Percentiles rank a stretch among this genome's conserved stretches.
Evolutionary conservation across 2,888 invertebrate species (phyloP).

Genomic region (Aquatica leii): DNA sequence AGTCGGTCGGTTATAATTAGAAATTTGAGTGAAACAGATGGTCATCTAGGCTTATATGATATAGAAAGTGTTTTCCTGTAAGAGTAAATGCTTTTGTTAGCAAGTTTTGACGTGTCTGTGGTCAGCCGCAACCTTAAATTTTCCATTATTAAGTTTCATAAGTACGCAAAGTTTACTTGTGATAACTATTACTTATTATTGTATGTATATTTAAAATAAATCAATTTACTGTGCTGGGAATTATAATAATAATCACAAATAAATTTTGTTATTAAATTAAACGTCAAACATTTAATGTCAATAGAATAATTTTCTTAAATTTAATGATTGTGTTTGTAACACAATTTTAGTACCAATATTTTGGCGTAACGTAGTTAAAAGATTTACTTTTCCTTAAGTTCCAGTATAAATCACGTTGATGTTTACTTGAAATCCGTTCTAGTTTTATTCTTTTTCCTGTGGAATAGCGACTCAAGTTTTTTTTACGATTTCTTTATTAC

Average conservation of each 20-base stretch:
- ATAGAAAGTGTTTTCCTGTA: constrained; percentile 20
- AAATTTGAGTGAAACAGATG: constrained; percentile 22
- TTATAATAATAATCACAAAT: no score
- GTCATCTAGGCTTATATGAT: constrained; percentile 24
- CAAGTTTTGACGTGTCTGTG: constrained; percentile 31
- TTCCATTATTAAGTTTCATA: constrained; percentile 32
- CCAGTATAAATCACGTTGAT: constrained; percentile 16
- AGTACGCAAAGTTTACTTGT: constrained; percentile 26
- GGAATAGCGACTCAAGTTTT: constrained; percentile 2
- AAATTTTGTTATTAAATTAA: no score
- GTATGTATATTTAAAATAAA: no score
- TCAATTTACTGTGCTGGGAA: no score
- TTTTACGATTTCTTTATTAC: constrained; percentile 20
- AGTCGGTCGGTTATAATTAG: constrained; percentile 13
- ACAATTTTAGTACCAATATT: no score
- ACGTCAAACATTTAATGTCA: no score
- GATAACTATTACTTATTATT: constrained; percentile 29
- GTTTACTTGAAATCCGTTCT: constrained; percentile 27
- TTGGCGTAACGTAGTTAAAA: not conserved
- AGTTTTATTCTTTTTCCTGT: constrained; percentile 8
- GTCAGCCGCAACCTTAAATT: constrained; percentile 32
- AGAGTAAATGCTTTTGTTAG: constrained; percentile 22
- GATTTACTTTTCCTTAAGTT: constrained; percentile 18
- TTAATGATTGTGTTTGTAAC: no score
- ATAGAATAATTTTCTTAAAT: no score